These are phyloP conservation scores for Nerophis ophidion DNA, from an alignment of 2,113 vertebrate genomes.

Conservation along the genomic window DNA sequence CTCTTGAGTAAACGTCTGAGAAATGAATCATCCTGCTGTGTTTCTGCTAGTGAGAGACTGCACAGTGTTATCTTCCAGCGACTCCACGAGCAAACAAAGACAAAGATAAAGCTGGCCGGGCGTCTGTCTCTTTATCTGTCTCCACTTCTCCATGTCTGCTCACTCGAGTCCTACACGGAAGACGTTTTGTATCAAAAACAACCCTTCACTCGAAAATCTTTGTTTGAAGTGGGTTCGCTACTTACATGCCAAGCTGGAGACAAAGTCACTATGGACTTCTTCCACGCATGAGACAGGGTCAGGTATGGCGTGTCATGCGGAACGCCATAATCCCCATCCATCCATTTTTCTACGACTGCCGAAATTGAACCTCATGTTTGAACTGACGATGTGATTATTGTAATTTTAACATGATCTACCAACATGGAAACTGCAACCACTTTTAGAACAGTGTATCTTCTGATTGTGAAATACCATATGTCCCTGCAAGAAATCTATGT, in stretches of 20 bases:
- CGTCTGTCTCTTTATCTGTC: conserved; percentile 24
- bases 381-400: conserved; percentile 5
- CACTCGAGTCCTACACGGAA: conserved; percentile 46
- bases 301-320: conserved; percentile 6
- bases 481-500: no score
- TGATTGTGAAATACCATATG: no score
- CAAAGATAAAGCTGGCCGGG: conserved; percentile 40
- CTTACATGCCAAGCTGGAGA: no score
- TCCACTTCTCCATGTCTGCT: conserved; percentile 37
- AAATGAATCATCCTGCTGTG: conserved; percentile 44
- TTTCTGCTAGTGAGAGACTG: conserved; percentile 19
- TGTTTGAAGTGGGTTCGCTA: no score
- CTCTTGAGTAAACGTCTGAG: conserved; percentile 44
- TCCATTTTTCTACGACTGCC: background rate
- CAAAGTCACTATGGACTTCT: conserved; percentile 19
- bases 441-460: no score
- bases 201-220: conserved; percentile 12
- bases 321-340: conserved; percentile 27
- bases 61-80: conserved; percentile 32
- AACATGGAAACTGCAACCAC: no score
- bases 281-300: conserved; percentile 16
- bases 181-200: background rate
- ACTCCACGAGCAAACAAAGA: conserved; percentile 24
- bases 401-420: no score
- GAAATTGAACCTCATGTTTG: conserved; percentile 13